Percentiles rank a stretch among this genome's conserved stretches.
These are phyloP conservation scores for Apteryx mantelli DNA, from an alignment of 2,113 vertebrate genomes.

Conservation along the genomic window DNA sequence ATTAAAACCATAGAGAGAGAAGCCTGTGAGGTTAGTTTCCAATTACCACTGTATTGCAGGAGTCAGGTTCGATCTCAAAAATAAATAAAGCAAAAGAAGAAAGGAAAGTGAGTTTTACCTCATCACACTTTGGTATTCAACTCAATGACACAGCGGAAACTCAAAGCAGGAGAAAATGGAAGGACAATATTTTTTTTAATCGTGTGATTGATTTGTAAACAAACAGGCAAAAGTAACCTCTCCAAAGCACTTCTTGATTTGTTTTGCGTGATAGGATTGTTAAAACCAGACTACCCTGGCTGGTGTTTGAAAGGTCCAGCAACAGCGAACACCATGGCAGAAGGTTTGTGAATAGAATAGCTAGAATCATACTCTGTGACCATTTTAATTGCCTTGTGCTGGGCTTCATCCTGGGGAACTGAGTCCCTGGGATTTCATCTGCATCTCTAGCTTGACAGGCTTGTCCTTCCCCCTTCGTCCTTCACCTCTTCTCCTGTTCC, in stretches of 20 bases:
- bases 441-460: not conserved
- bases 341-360: not conserved
- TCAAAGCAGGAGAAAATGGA: not conserved
- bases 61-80: not conserved
- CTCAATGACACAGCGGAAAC: not conserved
- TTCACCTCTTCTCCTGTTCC: accelerated
- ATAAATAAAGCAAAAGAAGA: not conserved
- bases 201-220: not conserved
- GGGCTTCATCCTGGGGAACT: not conserved
- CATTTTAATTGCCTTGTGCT: not conserved
- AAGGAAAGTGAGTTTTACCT: not conserved
- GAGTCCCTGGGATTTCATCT: not conserved
- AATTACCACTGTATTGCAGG: not conserved
- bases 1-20: not conserved
- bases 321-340: not conserved
- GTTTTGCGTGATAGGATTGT: not conserved
- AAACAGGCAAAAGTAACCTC: not conserved
- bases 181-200: not conserved
- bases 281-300: not conserved
- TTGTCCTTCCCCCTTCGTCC: not conserved
- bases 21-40: not conserved
- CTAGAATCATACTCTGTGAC: not conserved
- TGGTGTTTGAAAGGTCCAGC: not conserved
- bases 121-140: not conserved
- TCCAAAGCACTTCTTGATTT: not conserved